phyloP scores from a whole-genome alignment of 2,797 vertebrate genomes.

The Pipistrellus kuhlii region DNA sequence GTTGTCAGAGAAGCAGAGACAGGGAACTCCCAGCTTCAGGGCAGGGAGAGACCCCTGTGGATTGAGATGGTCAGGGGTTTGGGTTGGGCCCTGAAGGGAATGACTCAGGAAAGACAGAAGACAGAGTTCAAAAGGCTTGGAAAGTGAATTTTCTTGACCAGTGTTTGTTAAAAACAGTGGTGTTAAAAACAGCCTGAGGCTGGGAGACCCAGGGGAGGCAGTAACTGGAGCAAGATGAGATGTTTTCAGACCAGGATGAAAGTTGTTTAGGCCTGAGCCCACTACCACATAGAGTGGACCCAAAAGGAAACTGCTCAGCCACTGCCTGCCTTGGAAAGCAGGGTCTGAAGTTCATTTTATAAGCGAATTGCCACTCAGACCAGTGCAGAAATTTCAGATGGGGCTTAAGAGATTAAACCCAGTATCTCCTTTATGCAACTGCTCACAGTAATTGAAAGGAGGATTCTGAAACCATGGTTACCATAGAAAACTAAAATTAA shows the following conservation, averaged over 20 bases:
- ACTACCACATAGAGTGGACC: background rate
- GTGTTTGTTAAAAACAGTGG: too few relatives aligned
- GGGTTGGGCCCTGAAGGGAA: background rate
- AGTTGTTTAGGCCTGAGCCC: background rate
- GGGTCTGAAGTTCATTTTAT: slow-evolving; percentile 47
- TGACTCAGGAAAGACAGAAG: background rate
- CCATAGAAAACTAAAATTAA: slow-evolving; percentile 75
- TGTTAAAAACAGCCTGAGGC: background rate
- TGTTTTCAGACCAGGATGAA: background rate
- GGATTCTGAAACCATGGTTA: slow-evolving; percentile 80
- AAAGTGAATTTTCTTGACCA: slow-evolving; percentile 21
- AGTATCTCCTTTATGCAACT: slow-evolving; percentile 70
- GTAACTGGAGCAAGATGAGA: background rate
- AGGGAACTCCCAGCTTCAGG: background rate
- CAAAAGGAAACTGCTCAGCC: slow-evolving; percentile 3
- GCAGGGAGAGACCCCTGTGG: background rate
- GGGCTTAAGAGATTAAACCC: slow-evolving; percentile 74
- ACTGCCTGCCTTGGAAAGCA: slow-evolving; percentile 8
- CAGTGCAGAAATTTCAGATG: slow-evolving; percentile 63
- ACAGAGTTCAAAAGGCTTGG: background rate
- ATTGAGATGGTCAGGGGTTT: background rate
- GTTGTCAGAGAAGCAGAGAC: background rate
- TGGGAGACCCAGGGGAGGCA: background rate
- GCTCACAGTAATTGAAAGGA: slow-evolving; percentile 72
- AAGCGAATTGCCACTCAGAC: slow-evolving; percentile 31